Conservation (phyloP, 92 coral and sea anemone genomes). For the Hydrozoanthus gracilis region DNA sequence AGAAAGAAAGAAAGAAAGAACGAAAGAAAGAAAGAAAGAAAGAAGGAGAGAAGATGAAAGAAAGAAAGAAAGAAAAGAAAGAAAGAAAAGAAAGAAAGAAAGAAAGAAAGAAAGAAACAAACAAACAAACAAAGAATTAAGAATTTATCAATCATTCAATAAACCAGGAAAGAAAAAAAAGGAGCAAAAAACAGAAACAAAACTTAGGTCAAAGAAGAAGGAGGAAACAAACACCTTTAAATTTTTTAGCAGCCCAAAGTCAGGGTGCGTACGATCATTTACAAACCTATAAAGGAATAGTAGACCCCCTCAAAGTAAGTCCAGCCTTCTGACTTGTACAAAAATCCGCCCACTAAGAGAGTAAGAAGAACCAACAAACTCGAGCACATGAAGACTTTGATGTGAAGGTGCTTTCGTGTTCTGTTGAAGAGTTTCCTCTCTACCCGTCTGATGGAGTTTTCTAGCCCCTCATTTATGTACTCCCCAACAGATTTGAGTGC, state of each 20-base stretch:
- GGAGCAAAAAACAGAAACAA: no score
- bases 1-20: no score
- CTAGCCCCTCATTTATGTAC: constrained; percentile 26
- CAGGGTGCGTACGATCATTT: no score
- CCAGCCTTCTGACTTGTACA: constrained; percentile 43
- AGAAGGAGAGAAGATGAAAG: no score
- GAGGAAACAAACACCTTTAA: no score
- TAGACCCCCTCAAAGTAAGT: constrained; percentile 34
- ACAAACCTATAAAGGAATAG: constrained; percentile 44
- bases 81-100: not conserved
- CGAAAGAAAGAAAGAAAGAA: not conserved
- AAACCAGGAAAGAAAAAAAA: no score
- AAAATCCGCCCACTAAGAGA: constrained; percentile 28
- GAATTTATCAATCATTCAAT: no score
- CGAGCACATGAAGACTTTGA: constrained; percentile 29
- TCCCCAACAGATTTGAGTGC: constrained; percentile 46
- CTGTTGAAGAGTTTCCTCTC: constrained; percentile 24
- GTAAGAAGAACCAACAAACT: constrained; percentile 16
- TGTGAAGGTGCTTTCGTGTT: constrained; percentile 31
- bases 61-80: no score
- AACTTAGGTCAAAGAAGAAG: no score
- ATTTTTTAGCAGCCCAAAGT: no score
- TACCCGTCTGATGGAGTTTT: constrained; percentile 6
- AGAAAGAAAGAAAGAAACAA: not conserved
- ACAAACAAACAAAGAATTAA: not conserved